These are phyloP conservation scores for Passer montanus DNA, from an alignment of 2,113 vertebrate species.

Conservation along the genomic window DNA sequence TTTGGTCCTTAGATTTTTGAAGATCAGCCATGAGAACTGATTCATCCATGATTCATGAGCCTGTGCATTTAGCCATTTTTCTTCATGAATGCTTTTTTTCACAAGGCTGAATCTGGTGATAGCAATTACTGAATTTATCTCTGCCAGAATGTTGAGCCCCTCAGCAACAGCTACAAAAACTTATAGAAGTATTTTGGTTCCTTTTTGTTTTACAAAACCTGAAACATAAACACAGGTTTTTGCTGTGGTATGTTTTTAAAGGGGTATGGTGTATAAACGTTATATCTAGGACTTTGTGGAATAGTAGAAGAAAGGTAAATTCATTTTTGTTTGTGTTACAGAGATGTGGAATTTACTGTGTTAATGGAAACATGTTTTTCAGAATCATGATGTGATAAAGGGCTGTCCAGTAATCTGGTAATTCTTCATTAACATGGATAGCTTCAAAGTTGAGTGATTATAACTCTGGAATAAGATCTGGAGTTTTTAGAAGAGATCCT, in stretches of 20 bases:
- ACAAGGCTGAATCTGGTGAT: background rate
- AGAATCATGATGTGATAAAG: background rate
- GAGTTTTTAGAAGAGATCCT: background rate
- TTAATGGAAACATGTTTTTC: background rate
- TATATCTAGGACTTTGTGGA: background rate
- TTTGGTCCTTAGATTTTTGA: slow-evolving; percentile 10
- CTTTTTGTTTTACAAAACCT: background rate
- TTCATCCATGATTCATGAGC: slow-evolving; percentile 55
- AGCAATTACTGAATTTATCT: slow-evolving; percentile 30
- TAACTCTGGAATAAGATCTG: background rate
- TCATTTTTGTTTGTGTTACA: background rate
- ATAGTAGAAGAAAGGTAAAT: background rate
- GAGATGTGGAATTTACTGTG: background rate
- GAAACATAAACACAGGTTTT: background rate
- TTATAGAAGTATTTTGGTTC: background rate
- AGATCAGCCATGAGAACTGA: slow-evolving; percentile 14
- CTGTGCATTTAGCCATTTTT: slow-evolving; percentile 36
- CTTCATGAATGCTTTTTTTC: slow-evolving; percentile 41
- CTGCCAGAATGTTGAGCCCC: background rate
- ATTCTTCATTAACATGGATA: background rate
- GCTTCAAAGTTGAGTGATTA: background rate
- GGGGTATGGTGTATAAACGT: background rate
- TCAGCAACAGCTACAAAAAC: background rate
- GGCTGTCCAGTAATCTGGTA: background rate
- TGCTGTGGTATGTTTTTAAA: background rate